These are phyloP conservation scores for Brenthis daphne DNA, from an alignment of 2,888 invertebrate species.

Conservation along the genomic window DNA sequence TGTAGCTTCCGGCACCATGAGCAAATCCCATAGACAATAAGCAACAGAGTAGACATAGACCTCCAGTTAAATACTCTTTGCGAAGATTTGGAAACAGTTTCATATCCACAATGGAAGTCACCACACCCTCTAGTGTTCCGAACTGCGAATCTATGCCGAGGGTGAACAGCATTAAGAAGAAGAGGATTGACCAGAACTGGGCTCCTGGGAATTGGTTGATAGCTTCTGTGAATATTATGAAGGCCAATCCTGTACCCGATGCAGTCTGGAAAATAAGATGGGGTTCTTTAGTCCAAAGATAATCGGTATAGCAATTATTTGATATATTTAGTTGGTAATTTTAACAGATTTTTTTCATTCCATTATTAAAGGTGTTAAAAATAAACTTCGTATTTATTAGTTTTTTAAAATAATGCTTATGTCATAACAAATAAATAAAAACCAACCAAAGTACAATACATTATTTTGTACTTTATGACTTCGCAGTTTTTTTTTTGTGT, in stretches of 20 bases:
- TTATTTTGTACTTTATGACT: too few species aligned
- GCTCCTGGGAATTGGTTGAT: constrained; percentile 98
- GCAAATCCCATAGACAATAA: constrained; percentile 94
- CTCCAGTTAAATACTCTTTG: constrained; percentile 93
- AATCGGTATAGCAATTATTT: too few species aligned
- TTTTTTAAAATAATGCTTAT: too few species aligned
- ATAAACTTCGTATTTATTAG: too few species aligned
- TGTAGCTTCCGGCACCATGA: constrained; percentile 96
- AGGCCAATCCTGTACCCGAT: constrained; percentile 97
- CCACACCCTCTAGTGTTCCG: constrained; percentile 96
- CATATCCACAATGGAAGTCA: constrained; percentile 97
- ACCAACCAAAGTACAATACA: too few species aligned
- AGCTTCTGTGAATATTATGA: constrained; percentile 98
- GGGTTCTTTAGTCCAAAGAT: constrained; percentile 3
- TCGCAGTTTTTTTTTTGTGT: too few species aligned
- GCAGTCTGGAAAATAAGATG: constrained; percentile 86
- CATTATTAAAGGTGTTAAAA: too few species aligned
- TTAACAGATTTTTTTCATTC: background rate
- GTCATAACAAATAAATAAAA: too few species aligned
- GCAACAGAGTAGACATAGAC: constrained; percentile 91
- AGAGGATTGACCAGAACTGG: constrained; percentile 97
- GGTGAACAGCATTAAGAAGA: constrained; percentile 98
- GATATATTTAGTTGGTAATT: background rate
- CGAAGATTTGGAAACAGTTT: constrained; percentile 95
- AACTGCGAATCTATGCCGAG: constrained; percentile 98